Base-by-base conservation (phyloP, 2,113 vertebrate genomes). In the Apodemus speciosus region DNA sequence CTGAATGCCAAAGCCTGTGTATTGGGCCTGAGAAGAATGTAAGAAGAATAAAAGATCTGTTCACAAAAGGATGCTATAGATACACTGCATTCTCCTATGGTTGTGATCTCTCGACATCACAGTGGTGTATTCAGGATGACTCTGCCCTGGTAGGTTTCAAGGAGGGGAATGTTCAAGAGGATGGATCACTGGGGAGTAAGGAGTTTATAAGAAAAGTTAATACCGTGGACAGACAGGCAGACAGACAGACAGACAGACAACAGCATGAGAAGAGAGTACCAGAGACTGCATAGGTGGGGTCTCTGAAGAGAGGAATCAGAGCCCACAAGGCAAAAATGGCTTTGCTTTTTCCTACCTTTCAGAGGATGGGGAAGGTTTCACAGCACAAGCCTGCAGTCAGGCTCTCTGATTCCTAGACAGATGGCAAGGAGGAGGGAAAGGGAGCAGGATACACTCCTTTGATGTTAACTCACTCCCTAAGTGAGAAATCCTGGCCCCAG, bases 61-160 rank as follows among this genome's bases (percentile, higher is more conserved):
- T 87, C 64, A 93, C 76, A 73, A 92, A 95, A 83, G 62, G 46
- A 81, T 68, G 23, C 49, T 84, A 88, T 16, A 91, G 43, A 83
- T 43, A 25, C 14, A 66, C 40, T 80, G 21, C 35, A 13, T 60
- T 71, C 23, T 21, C 88, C 49, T 11, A 68, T 4, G 58, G 21
- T 16, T 35, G 40, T 43, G 80, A 68, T 30, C 60, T 27, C 13
- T 77, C 51, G 21, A 46, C 21, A 0, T 86, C 58, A 38, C 43
- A 58, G 25, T 10, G 76, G n/a, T 79, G 27, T 85, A n/a, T 60
- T 68, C 88, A 88, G 66, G 77, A 64, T 40, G 43, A 32, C 53
- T 40, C 62, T 71, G 21, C 85, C 51, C 46, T 27, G 16, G 79
- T 83, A 43, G 79, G 23, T 83, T 83, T 83, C 38, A 43, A 25